Evolutionary conservation across 2,113 vertebrate genomes (phyloP).

Genomic region (Cyphomyrus discorhynchus): DNA sequence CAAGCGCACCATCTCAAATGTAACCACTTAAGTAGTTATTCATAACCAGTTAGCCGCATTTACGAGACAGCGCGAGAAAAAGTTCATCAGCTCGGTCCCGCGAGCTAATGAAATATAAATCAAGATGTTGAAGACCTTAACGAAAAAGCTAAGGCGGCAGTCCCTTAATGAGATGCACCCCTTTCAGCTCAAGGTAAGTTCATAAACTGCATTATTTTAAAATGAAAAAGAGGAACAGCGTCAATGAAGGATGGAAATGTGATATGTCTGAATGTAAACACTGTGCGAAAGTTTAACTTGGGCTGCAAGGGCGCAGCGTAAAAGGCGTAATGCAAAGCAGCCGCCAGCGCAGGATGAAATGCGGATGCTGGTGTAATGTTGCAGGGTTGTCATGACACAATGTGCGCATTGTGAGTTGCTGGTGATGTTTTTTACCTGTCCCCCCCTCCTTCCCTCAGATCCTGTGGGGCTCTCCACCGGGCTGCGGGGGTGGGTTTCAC

Average conservation of each 20-base stretch:
- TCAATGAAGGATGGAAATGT: background rate
- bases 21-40: background rate
- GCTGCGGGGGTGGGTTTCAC: conserved; percentile 7
- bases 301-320: background rate
- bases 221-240: background rate
- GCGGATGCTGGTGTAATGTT: background rate
- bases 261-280: background rate
- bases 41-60: background rate
- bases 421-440: background rate
- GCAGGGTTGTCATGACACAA: conserved; percentile 3
- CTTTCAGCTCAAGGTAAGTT: conserved; percentile 80
- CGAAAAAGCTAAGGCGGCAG: conserved; percentile 81
- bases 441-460: background rate
- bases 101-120: conserved; percentile 16
- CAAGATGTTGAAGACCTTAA: conserved; percentile 76
- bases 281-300: background rate
- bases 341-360: background rate
- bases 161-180: conserved; percentile 81
- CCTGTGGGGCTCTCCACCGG: background rate
- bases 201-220: background rate
- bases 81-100: conserved; percentile 31
- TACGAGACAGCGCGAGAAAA: background rate
- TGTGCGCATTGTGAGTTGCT: background rate
- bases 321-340: background rate
- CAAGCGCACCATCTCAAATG: background rate